A percentile compares a stretch with the other conserved stretches of the same genome.
Conservation (phyloP, 2,888 invertebrate species). For the Molorchus minor region DNA sequence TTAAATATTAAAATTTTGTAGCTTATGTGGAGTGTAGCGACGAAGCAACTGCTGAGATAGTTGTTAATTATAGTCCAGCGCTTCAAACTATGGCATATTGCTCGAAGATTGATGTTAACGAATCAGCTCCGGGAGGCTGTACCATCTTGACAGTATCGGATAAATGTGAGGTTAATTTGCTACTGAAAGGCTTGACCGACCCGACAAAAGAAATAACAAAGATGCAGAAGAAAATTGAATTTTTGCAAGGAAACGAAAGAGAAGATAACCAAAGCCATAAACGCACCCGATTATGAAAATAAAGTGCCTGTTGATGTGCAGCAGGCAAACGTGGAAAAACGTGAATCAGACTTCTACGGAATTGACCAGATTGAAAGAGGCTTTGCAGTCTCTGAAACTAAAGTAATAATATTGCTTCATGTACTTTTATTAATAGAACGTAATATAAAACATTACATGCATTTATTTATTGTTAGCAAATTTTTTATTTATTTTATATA, state of each 20-base stretch:
- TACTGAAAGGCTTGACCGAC: conserved; percentile 90
- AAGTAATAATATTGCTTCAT: conserved; percentile 64
- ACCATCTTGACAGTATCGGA: conserved; percentile 88
- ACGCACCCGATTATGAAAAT: conserved; percentile 75
- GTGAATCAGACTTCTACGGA: conserved; percentile 79
- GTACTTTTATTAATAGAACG: background rate
- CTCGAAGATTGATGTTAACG: conserved; percentile 69
- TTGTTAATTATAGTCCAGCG: conserved; percentile 66
- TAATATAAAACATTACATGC: background rate
- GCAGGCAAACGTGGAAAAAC: conserved; percentile 77
- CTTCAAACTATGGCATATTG: conserved; percentile 79
- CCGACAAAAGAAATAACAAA: conserved; percentile 84
- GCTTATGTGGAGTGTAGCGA: conserved; percentile 78
- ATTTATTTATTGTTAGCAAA: conserved; percentile 17
- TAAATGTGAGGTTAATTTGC: conserved; percentile 87
- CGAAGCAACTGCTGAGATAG: conserved; percentile 58
- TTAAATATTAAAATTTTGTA: conserved; percentile 47
- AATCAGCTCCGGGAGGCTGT: conserved; percentile 75
- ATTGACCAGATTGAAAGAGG: conserved; percentile 76
- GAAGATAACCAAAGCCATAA: conserved; percentile 80
- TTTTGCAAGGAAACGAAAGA: conserved; percentile 74
- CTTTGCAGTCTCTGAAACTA: conserved; percentile 78
- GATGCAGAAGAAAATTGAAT: conserved; percentile 81
- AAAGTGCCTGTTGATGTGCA: conserved; percentile 65
- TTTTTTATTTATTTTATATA: conserved; percentile 20